A percentile compares a stretch with the other conserved stretches of the same genome.
Evolutionary conservation across 2,888 invertebrate species (phyloP).

Genomic region (Glyphotaelius pellucidus): DNA sequence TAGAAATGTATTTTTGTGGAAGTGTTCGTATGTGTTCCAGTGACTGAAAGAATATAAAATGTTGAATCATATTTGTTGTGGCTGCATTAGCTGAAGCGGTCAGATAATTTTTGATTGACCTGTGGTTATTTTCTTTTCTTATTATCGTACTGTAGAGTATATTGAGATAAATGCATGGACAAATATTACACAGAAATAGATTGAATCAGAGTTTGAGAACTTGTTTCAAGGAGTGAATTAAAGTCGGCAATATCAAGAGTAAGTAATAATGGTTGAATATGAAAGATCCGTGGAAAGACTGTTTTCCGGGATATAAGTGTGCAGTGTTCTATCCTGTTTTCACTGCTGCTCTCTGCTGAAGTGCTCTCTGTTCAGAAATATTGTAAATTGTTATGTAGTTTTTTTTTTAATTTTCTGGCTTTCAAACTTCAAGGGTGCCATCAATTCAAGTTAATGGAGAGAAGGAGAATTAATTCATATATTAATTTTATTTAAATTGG

Average conservation of each 20-base stretch:
- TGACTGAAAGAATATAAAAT: background rate
- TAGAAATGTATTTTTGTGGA: background rate
- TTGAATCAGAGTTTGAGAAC: background rate
- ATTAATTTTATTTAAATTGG: too few species aligned
- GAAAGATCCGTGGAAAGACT: too few species aligned
- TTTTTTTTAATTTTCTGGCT: too few species aligned
- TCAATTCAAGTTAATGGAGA: too few species aligned
- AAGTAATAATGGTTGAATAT: too few species aligned
- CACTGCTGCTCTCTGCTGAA: too few species aligned
- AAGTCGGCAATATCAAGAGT: background rate
- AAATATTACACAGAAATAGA: constrained; percentile 3
- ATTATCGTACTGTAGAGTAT: background rate
- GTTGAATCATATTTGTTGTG: background rate
- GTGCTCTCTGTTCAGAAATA: too few species aligned
- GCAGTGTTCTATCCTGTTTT: too few species aligned
- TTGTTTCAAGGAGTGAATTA: background rate
- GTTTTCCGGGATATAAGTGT: too few species aligned
- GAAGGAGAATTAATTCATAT: too few species aligned
- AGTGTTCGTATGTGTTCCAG: background rate
- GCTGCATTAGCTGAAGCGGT: background rate
- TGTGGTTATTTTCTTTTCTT: background rate
- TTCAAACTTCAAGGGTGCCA: too few species aligned
- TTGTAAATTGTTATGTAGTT: background rate
- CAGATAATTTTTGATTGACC: background rate
- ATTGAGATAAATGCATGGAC: background rate